These are phyloP conservation scores for Chondrilla cf. caribensis DNA, from an alignment of 37 sponge, comb jelly and placozoan species.

Conservation along the genomic window DNA sequence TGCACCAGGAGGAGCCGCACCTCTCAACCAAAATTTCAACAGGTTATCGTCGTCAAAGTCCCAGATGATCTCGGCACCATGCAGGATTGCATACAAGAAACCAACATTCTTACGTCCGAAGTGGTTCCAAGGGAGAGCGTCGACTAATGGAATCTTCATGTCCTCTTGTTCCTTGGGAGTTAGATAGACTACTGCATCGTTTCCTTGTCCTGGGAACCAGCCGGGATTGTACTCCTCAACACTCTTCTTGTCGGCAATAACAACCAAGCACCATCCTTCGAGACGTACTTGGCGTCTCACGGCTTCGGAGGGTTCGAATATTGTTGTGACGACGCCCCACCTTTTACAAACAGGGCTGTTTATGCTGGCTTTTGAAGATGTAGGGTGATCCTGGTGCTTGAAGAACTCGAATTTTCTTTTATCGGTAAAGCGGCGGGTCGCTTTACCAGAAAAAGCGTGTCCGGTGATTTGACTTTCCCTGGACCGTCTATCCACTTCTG, in stretches of 20 bases:
- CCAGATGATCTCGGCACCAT: slow-evolving; percentile 58
- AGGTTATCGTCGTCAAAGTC: slow-evolving; percentile 71
- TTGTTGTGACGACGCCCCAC: slow-evolving; percentile 61
- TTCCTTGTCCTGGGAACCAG: slow-evolving; percentile 36
- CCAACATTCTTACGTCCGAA: slow-evolving; percentile 71
- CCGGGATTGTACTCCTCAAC: slow-evolving; percentile 24
- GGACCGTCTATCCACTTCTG: too few relatives aligned
- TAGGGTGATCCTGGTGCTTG: neutral
- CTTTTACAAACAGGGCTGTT: slow-evolving; percentile 18
- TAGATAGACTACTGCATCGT: slow-evolving; percentile 34
- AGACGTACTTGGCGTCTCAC: slow-evolving; percentile 38
- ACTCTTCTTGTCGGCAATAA: slow-evolving; percentile 49
- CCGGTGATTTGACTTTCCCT: slow-evolving; percentile 30
- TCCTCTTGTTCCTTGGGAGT: slow-evolving; percentile 28
- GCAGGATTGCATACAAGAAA: slow-evolving; percentile 50
- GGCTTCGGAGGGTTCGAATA: slow-evolving; percentile 34
- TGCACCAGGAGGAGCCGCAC: slow-evolving; percentile 38
- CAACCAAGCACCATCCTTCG: slow-evolving; percentile 50
- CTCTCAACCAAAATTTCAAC: slow-evolving; percentile 52
- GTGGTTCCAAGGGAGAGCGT: slow-evolving; percentile 38
- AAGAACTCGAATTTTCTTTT: neutral
- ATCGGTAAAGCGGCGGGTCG: slow-evolving; percentile 16
- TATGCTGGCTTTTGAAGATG: neutral
- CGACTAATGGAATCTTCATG: slow-evolving; percentile 11
- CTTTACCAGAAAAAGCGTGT: slow-evolving; percentile 29